Base-by-base conservation (phyloP, 2,113 vertebrate genomes). In the Larimichthys polyactis region DNA sequence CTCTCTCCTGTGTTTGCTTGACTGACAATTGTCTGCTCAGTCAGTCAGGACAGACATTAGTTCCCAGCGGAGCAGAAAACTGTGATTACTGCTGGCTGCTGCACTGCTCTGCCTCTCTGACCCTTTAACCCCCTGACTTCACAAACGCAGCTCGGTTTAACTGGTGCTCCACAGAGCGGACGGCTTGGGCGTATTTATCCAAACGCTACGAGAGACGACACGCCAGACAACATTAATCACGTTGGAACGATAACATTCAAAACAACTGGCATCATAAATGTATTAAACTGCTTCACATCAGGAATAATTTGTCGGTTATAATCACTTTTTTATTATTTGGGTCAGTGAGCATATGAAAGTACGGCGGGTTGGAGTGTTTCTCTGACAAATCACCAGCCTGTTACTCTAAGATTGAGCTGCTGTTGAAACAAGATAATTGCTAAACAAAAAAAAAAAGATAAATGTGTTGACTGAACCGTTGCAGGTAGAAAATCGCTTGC, bases 91-190 rank as follows among this genome's bases (percentile, higher is more conserved):
- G 67, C 43, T 10, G 27, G 43, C 66, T 82, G 60, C 40, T 68
- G n/a, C 40, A 4, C 71, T 11, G 36, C 76, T 48, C 72, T 12
- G 58, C 62, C 63, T 73, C 51, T 15, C 5, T 19, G 75, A 79
- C 76, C 78, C 64, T 76, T 87, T 83, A 11, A 86, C 83, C 78
- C 72, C 49, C 57, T 52, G 49, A 62, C 69, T 65, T 46, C 44
- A 69, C 11, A 1, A 46, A 1, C 11, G 2, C 52, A 64, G 49
- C 71, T 44, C 4, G 44, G 54, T 71, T 71, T 76, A 70, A 84
- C 66, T 66, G 77, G 14, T 55, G 71, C 73, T 54, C 44, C 68
- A 22, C 75, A 20, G 71, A 79, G 78, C 36, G 2, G 20, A 73
- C 14, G 20, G 44, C 49, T 24, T 32, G 20, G 15, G 11, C 11